Evolutionary conservation across 1,140 invertebrate species (phyloP).

Genomic region (Drosophila fuyamai): DNA sequence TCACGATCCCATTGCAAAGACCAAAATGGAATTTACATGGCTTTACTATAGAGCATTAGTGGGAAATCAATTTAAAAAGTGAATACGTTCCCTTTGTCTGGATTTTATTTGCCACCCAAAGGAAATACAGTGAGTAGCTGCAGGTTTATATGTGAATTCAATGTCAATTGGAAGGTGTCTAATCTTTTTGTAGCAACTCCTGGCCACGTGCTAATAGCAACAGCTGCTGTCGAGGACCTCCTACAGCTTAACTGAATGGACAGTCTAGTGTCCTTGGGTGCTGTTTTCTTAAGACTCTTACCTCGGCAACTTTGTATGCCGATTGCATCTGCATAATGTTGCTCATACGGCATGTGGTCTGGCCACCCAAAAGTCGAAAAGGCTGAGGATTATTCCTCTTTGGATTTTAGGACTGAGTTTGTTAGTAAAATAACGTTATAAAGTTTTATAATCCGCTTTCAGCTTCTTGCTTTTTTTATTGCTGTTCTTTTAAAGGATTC

Average conservation of each 20-base stretch:
- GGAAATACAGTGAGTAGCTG: slow-evolving; percentile 24
- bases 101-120: slow-evolving; percentile 32
- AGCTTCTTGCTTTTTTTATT: slow-evolving; percentile 16
- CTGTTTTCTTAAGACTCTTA: slow-evolving; percentile 42
- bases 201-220: slow-evolving; percentile 43
- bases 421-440: slow-evolving; percentile 16
- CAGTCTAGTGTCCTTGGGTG: slow-evolving; percentile 34
- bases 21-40: no score
- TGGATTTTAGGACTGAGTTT: slow-evolving; percentile 12
- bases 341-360: slow-evolving; percentile 47
- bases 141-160: slow-evolving; percentile 45
- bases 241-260: slow-evolving; percentile 36
- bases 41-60: background rate
- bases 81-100: slow-evolving; percentile 7
- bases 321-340: slow-evolving; percentile 25
- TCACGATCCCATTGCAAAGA: no score
- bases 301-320: slow-evolving; percentile 40
- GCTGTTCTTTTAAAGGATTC: background rate
- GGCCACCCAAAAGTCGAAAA: slow-evolving; percentile 2
- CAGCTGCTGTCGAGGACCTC: slow-evolving; percentile 36
- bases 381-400: slow-evolving; percentile 37
- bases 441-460: slow-evolving; percentile 19
- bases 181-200: slow-evolving; percentile 28
- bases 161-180: slow-evolving; percentile 33
- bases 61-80: slow-evolving; percentile 16